Percentiles rank a stretch among this genome's conserved stretches.
phyloP scores from a whole-genome alignment of 2,888 invertebrate genomes.

The Hyles lineata region DNA sequence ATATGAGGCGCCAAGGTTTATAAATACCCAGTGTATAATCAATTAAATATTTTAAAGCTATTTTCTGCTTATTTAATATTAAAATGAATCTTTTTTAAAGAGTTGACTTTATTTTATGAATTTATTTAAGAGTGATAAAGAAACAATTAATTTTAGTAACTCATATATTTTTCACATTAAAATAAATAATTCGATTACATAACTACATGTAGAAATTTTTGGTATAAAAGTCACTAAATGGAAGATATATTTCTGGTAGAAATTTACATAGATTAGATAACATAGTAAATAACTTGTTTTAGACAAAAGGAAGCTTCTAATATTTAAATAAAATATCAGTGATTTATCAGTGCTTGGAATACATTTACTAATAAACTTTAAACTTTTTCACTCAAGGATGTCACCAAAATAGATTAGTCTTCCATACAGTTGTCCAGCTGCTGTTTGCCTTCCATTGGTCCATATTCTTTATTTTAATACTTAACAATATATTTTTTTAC shows the following conservation, averaged over 20 bases:
- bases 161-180: slow-evolving; percentile 9
- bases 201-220: slow-evolving; percentile 41
- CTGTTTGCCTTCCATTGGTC: neutral
- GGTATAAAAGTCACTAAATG: slow-evolving; percentile 40
- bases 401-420: too few species aligned
- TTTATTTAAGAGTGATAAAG: neutral
- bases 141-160: neutral
- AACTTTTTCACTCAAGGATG: too few species aligned
- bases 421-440: neutral
- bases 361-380: too few species aligned
- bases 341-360: neutral
- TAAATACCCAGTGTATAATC: too few species aligned
- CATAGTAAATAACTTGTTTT: neutral
- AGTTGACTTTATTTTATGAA: too few species aligned
- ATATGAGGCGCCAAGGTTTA: too few species aligned
- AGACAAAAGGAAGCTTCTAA: neutral
- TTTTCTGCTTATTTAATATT: too few species aligned
- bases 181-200: slow-evolving; percentile 27
- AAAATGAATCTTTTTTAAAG: too few species aligned
- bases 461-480: neutral
- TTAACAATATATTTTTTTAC: too few species aligned
- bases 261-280: slow-evolving; percentile 2
- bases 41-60: too few species aligned
- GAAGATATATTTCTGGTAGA: slow-evolving; percentile 24
- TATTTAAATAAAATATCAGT: neutral